A percentile compares a stretch with the other conserved stretches of the same genome.
These are phyloP conservation scores for Periphyllus acericola DNA, from an alignment of 2,888 invertebrate genomes.

Conservation along the genomic window DNA sequence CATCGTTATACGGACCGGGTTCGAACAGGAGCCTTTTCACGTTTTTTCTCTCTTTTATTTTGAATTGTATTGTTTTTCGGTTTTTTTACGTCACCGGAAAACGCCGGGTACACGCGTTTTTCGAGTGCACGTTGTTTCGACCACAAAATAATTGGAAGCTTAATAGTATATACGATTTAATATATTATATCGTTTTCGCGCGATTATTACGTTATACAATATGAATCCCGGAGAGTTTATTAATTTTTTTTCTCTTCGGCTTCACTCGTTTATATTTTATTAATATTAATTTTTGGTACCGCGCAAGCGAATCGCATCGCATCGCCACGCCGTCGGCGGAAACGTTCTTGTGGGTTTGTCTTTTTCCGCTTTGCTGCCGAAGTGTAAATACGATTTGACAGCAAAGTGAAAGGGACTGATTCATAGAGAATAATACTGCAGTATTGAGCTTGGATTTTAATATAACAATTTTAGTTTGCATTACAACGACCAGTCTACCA, in stretches of 20 bases:
- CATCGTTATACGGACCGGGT: background rate
- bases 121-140: background rate
- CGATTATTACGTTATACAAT: background rate
- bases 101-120: too few species aligned
- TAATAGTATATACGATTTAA: background rate
- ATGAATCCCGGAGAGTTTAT: background rate
- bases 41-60: background rate
- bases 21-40: background rate
- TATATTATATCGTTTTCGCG: background rate
- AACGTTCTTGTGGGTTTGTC: constrained; percentile 70
- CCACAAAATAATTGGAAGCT: background rate
- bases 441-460: background rate
- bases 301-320: background rate
- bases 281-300: background rate
- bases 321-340: background rate
- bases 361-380: constrained; percentile 77
- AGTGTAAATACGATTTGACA: constrained; percentile 69
- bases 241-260: background rate
- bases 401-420: constrained; percentile 73
- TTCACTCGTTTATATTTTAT: background rate
- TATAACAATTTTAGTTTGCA: background rate
- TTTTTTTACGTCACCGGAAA: background rate
- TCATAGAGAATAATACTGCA: constrained; percentile 57
- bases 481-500: background rate
- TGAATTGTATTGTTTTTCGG: background rate